A percentile compares a stretch with the other conserved stretches of the same genome.
phyloP scores from a whole-genome alignment of 1,140 invertebrate species.

The Andrena cerasifolii region DNA sequence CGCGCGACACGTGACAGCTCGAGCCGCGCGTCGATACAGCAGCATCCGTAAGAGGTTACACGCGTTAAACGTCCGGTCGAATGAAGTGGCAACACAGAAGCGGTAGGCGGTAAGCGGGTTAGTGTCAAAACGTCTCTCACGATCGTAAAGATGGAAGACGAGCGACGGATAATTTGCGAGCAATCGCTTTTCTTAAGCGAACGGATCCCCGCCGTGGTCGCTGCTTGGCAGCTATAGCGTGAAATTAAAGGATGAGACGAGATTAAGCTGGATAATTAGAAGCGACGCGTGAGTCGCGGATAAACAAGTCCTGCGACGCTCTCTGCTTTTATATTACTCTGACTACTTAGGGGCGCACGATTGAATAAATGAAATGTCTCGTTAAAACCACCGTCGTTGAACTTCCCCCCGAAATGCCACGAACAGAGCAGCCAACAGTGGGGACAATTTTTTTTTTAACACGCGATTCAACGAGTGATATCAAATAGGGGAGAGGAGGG shows the following conservation, averaged over 20 bases:
- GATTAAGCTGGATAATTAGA: not conserved
- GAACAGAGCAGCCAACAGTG: too few species aligned
- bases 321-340: too few species aligned
- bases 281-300: not conserved
- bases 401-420: too few species aligned
- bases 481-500: too few species aligned
- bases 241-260: not conserved
- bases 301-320: not conserved
- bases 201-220: not conserved
- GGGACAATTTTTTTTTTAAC: too few species aligned
- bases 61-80: constrained; percentile 7
- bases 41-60: constrained; percentile 1
- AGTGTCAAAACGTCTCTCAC: constrained; percentile 29
- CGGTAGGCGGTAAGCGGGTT: constrained; percentile 9
- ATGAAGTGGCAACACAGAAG: constrained; percentile 7
- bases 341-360: too few species aligned
- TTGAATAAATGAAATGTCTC: too few species aligned
- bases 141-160: not conserved
- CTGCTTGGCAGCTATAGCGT: not conserved
- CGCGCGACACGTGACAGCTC: not conserved
- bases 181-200: not conserved
- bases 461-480: too few species aligned
- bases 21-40: not conserved
- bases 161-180: constrained; percentile 2
- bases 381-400: too few species aligned